Base-by-base conservation (phyloP, 2,888 invertebrate genomes). In the Malthinus seriepunctatus region DNA sequence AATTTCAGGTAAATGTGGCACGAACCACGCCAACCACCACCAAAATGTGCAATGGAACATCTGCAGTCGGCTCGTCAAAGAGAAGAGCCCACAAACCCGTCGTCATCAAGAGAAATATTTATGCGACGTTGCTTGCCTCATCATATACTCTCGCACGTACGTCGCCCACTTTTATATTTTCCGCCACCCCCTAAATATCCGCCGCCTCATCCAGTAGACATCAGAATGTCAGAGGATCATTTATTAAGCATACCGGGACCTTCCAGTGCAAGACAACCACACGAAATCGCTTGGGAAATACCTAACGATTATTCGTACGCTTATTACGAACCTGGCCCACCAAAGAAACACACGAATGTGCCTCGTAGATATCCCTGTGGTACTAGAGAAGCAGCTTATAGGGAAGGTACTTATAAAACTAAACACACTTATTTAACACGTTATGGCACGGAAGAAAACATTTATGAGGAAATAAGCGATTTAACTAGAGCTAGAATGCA, bases 401-500 rank as follows among this genome's bases (percentile, higher is more conserved):
- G 75, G 53, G 77, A 76, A 65, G 77, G 77, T 11, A 69, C 75
- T 15, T 77, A 77, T 65, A 67, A 62, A 42, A 57, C 75, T 11
- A 76, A 76, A 56, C 77, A 76, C 59, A 75, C 76, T n/a, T 75
- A 76, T 60, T 68, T 78, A 44, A 73, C 73, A 10, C 69, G 75
- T 56, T 91, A 91, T 71, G 91, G 92, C 38, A 91, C 91, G 37
- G 91, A 92, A 76, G 92, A 93, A 78, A 90, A 90, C 71, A 90
- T 90, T 73, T 90, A 90, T 76, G 90, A 90, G 76, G 90, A 90
- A 80, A 90, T 90, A 65, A 87, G 87, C 34, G 89, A 89, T 69
- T 85, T 88, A 23, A 80, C 73, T 0, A 63, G 73, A 49, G 69
- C 73, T 1, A 63, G 73, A 35, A 65, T 72, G 49, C 65, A 69